Conservation (phyloP, 2,113 vertebrate species). For the Cyphotilapia sp. region DNA sequence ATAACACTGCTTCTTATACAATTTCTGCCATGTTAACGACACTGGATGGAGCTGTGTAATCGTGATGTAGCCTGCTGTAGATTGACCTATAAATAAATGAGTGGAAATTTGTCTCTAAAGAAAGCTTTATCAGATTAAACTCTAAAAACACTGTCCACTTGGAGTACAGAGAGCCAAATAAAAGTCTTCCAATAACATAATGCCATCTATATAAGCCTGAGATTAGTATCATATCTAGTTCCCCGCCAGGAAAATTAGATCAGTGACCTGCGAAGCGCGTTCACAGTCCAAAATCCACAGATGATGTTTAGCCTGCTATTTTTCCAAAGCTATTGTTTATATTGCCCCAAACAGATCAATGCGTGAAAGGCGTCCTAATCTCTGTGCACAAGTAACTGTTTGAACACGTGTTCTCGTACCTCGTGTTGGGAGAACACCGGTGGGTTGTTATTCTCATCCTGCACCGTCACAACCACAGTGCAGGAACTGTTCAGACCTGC, state of each 20-base stretch:
- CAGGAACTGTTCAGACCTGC: conserved; percentile 70
- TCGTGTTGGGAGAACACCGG: conserved; percentile 70
- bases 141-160: conserved; percentile 33
- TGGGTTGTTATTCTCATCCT: conserved; percentile 71
- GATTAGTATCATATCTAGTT: conserved; percentile 52
- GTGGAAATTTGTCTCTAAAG: conserved; percentile 23
- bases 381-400: neutral
- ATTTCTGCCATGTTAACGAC: neutral
- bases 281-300: neutral
- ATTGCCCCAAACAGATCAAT: neutral
- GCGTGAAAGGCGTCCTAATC: neutral
- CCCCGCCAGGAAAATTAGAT: conserved; percentile 53
- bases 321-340: neutral
- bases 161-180: conserved; percentile 39
- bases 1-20: neutral
- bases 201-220: conserved; percentile 40
- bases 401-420: conserved; percentile 30
- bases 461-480: conserved; percentile 54
- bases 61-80: neutral
- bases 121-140: conserved; percentile 39
- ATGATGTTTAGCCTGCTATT: conserved; percentile 1
- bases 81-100: conserved; percentile 17
- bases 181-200: conserved; percentile 41
- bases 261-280: conserved; percentile 23
- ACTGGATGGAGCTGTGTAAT: neutral